A percentile compares a stretch with the other conserved stretches of the same genome.
Evolutionary conservation across 2,888 invertebrate species (phyloP).

Genomic region (Microplitis manilae): DNA sequence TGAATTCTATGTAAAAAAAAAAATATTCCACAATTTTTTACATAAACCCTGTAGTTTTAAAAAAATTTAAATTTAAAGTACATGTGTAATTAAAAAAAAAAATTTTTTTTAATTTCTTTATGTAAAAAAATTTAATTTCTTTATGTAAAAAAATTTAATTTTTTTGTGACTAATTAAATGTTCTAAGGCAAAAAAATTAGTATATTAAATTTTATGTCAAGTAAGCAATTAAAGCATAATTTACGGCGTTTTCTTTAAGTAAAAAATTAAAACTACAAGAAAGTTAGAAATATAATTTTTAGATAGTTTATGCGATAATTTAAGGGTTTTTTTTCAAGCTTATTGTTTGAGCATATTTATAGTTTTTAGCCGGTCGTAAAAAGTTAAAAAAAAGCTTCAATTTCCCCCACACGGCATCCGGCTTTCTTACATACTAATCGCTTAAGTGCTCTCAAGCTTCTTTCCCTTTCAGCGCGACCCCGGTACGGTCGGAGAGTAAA

Average conservation of each 20-base stretch:
- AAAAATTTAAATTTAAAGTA: no score
- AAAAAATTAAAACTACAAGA: not conserved
- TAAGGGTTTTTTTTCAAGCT: not conserved
- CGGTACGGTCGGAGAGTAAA: constrained; percentile 31
- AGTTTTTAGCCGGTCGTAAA: not conserved
- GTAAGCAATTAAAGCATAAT: not conserved
- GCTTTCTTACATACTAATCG: constrained; percentile 43
- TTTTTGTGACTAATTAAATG: not conserved
- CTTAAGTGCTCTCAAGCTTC: constrained; percentile 41
- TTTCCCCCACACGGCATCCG: not conserved
- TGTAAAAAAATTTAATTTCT: no score
- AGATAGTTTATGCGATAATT: not conserved
- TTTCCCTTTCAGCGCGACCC: constrained; percentile 38
- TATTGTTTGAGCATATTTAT: not conserved
- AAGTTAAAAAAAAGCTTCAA: not conserved
- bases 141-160: no score
- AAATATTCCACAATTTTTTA: no score
- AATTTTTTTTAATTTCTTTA: no score
- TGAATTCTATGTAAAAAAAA: no score
- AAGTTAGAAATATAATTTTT: no score
- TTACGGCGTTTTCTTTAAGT: not conserved
- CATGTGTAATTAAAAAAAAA: no score
- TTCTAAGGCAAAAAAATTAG: not conserved
- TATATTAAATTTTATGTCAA: not conserved
- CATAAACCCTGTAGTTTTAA: no score